A percentile compares a stretch with the other conserved stretches of the same genome.
phyloP scores from a whole-genome alignment of 2,797 vertebrate species.

The Microchirus variegatus region DNA sequence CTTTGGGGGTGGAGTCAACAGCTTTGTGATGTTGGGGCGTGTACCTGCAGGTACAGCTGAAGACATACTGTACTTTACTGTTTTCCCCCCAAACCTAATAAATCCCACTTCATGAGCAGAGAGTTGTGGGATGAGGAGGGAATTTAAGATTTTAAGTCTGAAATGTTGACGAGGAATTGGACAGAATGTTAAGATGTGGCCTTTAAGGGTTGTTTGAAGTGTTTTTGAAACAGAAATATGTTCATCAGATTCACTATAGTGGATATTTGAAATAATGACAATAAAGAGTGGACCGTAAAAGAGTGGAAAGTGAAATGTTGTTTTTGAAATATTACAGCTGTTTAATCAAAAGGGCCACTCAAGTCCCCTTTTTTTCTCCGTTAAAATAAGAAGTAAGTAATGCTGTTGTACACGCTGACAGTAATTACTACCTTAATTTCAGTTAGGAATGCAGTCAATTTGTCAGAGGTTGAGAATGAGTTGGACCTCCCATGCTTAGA shows the following conservation, averaged over 20 bases:
- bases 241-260: too few species aligned
- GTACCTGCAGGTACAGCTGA: slow-evolving; percentile 43
- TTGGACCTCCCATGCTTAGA: slow-evolving; percentile 17
- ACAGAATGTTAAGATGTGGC: background rate
- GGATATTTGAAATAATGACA: background rate
- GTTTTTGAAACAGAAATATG: too few species aligned
- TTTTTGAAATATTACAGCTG: too few species aligned
- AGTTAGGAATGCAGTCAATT: slow-evolving; percentile 35
- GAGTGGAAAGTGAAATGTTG: too few species aligned
- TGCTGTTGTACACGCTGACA: slow-evolving; percentile 16
- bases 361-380: background rate
- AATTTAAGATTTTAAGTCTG: background rate
- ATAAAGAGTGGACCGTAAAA: background rate
- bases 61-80: slow-evolving; percentile 37
- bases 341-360: too few species aligned
- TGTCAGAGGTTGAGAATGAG: slow-evolving; percentile 10
- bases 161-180: background rate
- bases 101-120: slow-evolving; percentile 24
- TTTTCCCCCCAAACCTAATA: slow-evolving; percentile 34
- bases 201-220: background rate
- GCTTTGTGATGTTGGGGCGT: slow-evolving; percentile 52
- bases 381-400: background rate
- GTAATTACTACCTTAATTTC: slow-evolving; percentile 42
- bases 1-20: slow-evolving; percentile 38
- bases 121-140: background rate